A percentile compares a stretch with the other conserved stretches of the same genome.
These are phyloP conservation scores for Lepidocyrtinus sp. DNA, from an alignment of 2,888 invertebrate genomes.

Conservation along the genomic window DNA sequence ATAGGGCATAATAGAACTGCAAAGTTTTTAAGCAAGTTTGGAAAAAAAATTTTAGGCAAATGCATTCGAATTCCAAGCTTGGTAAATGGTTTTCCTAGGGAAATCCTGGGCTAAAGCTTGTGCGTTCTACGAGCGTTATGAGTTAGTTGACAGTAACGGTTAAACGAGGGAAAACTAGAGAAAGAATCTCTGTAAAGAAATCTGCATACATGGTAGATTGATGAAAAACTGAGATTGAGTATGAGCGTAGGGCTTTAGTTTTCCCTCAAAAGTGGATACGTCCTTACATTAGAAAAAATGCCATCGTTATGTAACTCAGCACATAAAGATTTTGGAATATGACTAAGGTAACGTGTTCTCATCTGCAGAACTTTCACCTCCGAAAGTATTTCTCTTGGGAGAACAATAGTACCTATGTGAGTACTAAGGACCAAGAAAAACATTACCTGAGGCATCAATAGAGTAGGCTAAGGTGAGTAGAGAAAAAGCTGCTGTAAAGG, in stretches of 20 bases:
- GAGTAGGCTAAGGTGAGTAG: neutral
- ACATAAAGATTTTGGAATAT: conserved; percentile 11
- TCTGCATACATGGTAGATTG: conserved; percentile 55
- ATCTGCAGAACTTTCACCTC: conserved; percentile 1
- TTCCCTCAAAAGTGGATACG: neutral
- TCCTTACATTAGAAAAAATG: neutral
- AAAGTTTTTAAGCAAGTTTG: no score
- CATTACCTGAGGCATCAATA: conserved; percentile 39
- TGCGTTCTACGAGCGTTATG: no score
- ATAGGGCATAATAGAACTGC: no score
- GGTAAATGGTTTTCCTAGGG: no score
- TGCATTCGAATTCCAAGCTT: no score
- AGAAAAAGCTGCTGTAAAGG: neutral
- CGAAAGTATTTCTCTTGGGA: neutral
- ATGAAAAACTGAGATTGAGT: conserved; percentile 58
- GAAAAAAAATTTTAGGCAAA: no score
- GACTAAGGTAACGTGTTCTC: neutral
- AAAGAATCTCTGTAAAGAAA: conserved; percentile 45
- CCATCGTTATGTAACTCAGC: conserved; percentile 2
- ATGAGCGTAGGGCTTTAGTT: conserved; percentile 2
- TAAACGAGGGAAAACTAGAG: conserved; percentile 1
- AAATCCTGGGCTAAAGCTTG: no score
- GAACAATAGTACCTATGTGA: no score
- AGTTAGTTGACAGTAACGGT: no score
- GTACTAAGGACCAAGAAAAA: neutral